phyloP scores from a whole-genome alignment of 2,797 vertebrate species.

The Micromesistius poutassou region DNA sequence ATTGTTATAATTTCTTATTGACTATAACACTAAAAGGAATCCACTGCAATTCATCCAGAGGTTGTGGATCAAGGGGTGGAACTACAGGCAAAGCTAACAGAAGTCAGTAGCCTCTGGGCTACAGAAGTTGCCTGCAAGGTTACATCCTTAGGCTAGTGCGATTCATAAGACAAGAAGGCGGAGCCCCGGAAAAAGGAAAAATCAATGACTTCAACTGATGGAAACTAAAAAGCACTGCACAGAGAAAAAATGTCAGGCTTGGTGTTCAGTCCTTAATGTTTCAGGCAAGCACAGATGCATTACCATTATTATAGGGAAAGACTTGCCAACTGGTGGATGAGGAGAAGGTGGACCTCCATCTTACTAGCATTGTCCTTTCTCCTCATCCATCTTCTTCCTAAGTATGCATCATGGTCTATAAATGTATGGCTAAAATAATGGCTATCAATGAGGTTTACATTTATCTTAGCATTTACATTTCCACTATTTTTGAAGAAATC shows the following conservation, averaged over 20 bases:
- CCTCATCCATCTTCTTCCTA: background rate
- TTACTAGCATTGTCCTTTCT: background rate
- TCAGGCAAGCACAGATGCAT: slow-evolving; percentile 16
- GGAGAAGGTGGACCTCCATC: background rate
- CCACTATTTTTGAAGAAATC: background rate
- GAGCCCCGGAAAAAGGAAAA: slow-evolving; percentile 8
- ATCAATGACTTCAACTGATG: slow-evolving; percentile 4
- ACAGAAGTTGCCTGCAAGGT: background rate
- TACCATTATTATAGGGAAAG: background rate
- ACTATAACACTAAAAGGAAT: background rate
- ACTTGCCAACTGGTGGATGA: background rate
- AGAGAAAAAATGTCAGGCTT: background rate
- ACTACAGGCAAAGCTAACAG: background rate
- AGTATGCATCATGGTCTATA: background rate
- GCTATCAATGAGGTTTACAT: too few species aligned
- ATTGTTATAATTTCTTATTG: background rate
- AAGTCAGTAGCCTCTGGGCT: background rate
- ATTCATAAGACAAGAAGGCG: slow-evolving; percentile 8
- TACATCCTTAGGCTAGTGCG: slow-evolving; percentile 8
- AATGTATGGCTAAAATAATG: background rate
- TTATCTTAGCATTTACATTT: background rate
- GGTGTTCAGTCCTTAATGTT: slow-evolving; percentile 20
- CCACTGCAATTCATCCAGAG: background rate
- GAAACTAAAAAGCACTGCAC: background rate
- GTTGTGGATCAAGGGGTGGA: background rate